phyloP scores from a whole-genome alignment of 2,797 vertebrate species.

The Channa striata region DNA sequence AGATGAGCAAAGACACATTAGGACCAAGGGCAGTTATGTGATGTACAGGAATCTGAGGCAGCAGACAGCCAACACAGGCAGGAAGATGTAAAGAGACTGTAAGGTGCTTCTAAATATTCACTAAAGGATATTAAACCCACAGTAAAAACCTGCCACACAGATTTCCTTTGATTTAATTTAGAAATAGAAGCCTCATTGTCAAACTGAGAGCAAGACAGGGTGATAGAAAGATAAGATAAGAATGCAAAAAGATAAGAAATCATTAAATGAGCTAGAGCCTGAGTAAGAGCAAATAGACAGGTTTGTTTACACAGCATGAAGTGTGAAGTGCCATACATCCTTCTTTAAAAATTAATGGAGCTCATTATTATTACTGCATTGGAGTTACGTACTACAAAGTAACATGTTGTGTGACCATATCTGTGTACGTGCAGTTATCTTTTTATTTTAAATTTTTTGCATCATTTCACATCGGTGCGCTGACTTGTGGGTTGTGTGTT shows the following conservation, averaged over 20 bases:
- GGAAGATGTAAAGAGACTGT: background rate
- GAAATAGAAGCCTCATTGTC: background rate
- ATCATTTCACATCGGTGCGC: constrained; percentile 6
- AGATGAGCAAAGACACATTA: constrained; percentile 59
- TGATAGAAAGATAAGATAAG: constrained; percentile 9
- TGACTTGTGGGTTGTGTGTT: background rate
- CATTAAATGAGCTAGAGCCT: background rate
- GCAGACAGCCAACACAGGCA: constrained; percentile 20
- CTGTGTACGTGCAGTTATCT: constrained; percentile 25
- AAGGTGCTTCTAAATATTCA: constrained; percentile 20
- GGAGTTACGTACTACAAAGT: constrained; percentile 42
- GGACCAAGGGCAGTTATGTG: constrained; percentile 50
- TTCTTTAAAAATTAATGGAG: constrained; percentile 64
- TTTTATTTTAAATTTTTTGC: background rate
- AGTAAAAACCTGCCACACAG: background rate
- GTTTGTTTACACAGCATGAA: constrained; percentile 6
- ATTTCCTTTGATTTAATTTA: constrained; percentile 5
- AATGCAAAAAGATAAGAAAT: constrained; percentile 3
- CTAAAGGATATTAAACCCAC: background rate
- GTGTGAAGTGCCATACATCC: constrained; percentile 44
- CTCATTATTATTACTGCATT: constrained; percentile 70
- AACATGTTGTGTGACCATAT: constrained; percentile 14
- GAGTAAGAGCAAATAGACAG: constrained; percentile 6
- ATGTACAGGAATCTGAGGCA: constrained; percentile 48
- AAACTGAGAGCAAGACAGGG: constrained; percentile 4